These are phyloP conservation scores for Orgyia antiqua DNA, from an alignment of 2,888 invertebrate genomes.

Conservation along the genomic window DNA sequence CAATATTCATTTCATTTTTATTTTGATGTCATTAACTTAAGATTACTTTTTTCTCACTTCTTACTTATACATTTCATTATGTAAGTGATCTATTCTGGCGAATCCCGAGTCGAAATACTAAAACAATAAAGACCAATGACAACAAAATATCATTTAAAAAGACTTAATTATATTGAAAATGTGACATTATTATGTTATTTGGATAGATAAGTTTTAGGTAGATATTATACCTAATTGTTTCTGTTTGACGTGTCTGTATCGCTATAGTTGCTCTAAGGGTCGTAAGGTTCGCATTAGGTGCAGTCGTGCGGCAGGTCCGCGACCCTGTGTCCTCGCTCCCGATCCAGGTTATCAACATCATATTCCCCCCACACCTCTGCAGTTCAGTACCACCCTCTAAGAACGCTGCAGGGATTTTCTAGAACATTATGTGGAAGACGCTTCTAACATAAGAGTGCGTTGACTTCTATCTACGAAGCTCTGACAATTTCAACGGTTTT, in stretches of 20 bases:
- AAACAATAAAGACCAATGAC: no score
- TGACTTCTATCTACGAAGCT: conserved; percentile 45
- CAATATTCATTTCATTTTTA: no score
- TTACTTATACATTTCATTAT: no score
- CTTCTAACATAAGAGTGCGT: conserved; percentile 60
- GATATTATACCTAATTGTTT: no score
- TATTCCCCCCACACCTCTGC: conserved; percentile 35
- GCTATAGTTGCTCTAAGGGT: conserved; percentile 34
- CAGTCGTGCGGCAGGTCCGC: conserved; percentile 63
- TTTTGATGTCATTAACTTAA: no score
- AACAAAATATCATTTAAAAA: no score
- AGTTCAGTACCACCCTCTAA: conserved; percentile 31
- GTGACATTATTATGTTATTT: no score
- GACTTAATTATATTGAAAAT: no score
- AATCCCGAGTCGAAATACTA: no score
- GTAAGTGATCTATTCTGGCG: no score
- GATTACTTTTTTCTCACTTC: no score
- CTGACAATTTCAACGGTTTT: conserved; percentile 20
- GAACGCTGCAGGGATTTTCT: conserved; percentile 65
- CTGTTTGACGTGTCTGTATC: conserved; percentile 13
- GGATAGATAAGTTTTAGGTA: no score
- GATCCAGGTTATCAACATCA: conserved; percentile 73
- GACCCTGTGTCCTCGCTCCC: conserved; percentile 70
- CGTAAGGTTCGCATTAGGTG: conserved; percentile 51
- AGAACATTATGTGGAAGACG: conserved; percentile 63